Evolutionary conservation across 2,797 vertebrate species (phyloP), one percentile per base, ranked within the genome.

Genomic region (Syngnathus rostellatus): DNA sequence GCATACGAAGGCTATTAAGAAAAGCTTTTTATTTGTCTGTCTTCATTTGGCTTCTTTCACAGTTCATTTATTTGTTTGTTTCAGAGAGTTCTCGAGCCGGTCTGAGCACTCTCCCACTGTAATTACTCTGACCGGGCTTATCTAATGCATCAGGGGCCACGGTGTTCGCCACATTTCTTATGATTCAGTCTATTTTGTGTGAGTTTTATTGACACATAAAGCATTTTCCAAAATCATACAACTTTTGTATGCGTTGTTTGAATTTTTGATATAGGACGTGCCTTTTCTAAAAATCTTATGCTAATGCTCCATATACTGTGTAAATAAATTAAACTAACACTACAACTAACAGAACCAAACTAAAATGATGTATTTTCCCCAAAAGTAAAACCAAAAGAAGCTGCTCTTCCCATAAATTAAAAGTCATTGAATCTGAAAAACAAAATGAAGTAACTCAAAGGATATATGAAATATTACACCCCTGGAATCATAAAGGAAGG

Each of bases 21-120:
- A 41, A 62, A 2, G 21, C n/a, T 21, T 21, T 58, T 61, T 61
- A 41, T 40, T 61, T 61, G 59, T 11, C 39, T 41, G 40, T 61
- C 39, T 61, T 60, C 39, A 62, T 23, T 62, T 41, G 41, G 40
- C 60, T 8, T 25, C 40, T 14, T 43, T 62, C 40, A 43, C 10
- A 43, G n/a, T 62, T 43, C 23, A 62, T 62, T 12, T n/a, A 60
- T 60, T 62, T 41, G 10, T 61, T 61, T 43, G 59, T 21, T 23
- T 62, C 60, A 25, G n/a, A 43, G 39, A 14, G 39, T 41, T 23
- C 40, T 14, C 12, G 40, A 62, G 10, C n/a, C 41, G 60, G 40
- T 62, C 11, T 43, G 9, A 14, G 19, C 7, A 12, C 40, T 62
- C 21, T 41, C 59, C 10, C 10, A n/a, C 19, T 43, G 59, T 21